phyloP scores from a whole-genome alignment of 2,797 vertebrate genomes.

The Falco berigora region DNA sequence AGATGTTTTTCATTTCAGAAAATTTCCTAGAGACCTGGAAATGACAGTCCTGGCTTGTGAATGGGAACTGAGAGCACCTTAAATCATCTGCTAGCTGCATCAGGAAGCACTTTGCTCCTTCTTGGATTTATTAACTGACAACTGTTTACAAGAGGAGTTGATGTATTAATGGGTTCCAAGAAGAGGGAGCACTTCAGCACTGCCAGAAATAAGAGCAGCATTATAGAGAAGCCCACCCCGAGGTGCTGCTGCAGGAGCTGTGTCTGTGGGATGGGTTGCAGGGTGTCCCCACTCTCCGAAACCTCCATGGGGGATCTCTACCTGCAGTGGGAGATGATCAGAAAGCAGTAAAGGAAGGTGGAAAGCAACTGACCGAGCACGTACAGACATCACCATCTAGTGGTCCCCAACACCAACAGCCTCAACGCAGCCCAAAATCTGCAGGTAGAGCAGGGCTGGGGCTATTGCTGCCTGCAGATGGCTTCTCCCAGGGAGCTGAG shows the following conservation, averaged over 20 bases:
- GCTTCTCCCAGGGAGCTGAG: background rate
- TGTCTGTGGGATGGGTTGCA: background rate
- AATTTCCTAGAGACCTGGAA: background rate
- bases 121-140: background rate
- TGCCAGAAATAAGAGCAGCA: background rate
- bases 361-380: background rate
- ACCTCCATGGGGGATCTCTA: background rate
- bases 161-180: background rate
- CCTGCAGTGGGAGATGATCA: background rate
- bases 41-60: background rate
- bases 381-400: slow-evolving; percentile 23
- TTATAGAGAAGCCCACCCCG: background rate
- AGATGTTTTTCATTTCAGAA: background rate
- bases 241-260: background rate
- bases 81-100: background rate
- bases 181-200: background rate
- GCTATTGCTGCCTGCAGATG: accelerated
- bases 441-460: accelerated
- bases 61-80: background rate
- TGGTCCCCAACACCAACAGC: background rate
- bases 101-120: background rate
- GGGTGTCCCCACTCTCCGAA: background rate
- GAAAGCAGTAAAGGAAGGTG: background rate
- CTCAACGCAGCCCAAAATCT: accelerated
- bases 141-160: background rate